Percentiles rank a stretch among this genome's conserved stretches.
phyloP scores from a whole-genome alignment of 2,888 invertebrate species.

The Himalopsyche tibetana region DNA sequence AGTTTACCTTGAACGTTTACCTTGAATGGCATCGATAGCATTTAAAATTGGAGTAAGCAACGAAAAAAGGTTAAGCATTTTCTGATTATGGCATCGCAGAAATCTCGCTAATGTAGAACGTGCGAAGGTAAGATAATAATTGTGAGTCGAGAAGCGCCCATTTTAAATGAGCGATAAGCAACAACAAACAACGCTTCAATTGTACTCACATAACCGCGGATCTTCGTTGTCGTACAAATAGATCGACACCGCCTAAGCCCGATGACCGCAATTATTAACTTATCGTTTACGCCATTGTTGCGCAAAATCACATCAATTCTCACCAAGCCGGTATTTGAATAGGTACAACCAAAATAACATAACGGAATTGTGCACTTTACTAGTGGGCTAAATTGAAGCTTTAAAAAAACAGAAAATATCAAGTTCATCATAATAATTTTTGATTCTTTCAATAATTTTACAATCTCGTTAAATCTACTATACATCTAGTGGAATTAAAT shows the following conservation, averaged over 20 bases:
- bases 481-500: no score
- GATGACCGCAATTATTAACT: conserved; percentile 15
- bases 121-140: not conserved
- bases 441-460: no score
- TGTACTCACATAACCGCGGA: not conserved
- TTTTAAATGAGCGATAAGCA: not conserved
- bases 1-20: conserved; percentile 10
- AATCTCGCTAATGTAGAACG: conserved; percentile 10
- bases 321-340: not conserved
- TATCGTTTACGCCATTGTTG: conserved; percentile 12
- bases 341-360: no score
- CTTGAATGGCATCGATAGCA: not conserved
- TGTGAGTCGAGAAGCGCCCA: not conserved
- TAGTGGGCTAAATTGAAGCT: no score
- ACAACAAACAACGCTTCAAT: not conserved
- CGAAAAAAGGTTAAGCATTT: conserved; percentile 14
- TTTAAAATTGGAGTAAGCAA: not conserved
- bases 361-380: no score
- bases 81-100: conserved; percentile 26
- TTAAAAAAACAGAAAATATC: no score
- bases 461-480: no score
- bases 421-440: no score
- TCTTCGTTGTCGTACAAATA: not conserved
- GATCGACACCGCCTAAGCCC: not conserved
- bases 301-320: not conserved